A percentile compares a stretch with the other conserved stretches of the same genome.
Evolutionary conservation across 2,797 vertebrate species (phyloP).

Genomic region (Pseudochirops corinnae): DNA sequence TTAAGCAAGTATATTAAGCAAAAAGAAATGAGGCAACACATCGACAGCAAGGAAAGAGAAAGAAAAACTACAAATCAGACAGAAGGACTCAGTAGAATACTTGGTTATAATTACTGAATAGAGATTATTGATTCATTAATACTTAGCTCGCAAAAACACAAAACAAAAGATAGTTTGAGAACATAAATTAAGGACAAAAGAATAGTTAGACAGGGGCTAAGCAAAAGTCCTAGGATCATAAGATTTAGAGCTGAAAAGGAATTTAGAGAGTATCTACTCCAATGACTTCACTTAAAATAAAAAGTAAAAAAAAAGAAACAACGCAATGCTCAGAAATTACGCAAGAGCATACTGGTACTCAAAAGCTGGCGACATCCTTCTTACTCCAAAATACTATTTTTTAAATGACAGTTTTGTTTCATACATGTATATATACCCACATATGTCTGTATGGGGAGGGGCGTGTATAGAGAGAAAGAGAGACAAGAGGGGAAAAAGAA

Average conservation of each 20-base stretch:
- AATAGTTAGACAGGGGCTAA: not conserved
- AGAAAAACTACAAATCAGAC: not conserved
- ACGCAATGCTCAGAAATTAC: not conserved
- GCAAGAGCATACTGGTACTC: not conserved
- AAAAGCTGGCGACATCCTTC: not conserved
- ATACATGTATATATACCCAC: not conserved
- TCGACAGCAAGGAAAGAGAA: not conserved
- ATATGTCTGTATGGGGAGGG: no score
- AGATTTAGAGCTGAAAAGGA: not conserved
- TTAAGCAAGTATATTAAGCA: not conserved
- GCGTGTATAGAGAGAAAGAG: not conserved
- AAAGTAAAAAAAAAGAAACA: not conserved
- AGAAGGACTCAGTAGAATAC: not conserved
- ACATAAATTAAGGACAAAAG: not conserved
- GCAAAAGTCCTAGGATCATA: not conserved
- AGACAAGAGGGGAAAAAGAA: not conserved
- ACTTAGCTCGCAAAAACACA: not conserved
- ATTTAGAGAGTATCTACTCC: not conserved
- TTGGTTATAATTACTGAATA: not conserved
- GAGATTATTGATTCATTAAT: not conserved
- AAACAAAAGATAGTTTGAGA: not conserved
- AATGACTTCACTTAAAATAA: not conserved
- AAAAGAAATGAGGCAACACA: rapidly evolving
- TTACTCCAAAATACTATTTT: not conserved
- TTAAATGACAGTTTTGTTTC: not conserved